Conservation (phyloP, 2,797 vertebrate genomes). For the Yasuhikotakia modesta region DNA sequence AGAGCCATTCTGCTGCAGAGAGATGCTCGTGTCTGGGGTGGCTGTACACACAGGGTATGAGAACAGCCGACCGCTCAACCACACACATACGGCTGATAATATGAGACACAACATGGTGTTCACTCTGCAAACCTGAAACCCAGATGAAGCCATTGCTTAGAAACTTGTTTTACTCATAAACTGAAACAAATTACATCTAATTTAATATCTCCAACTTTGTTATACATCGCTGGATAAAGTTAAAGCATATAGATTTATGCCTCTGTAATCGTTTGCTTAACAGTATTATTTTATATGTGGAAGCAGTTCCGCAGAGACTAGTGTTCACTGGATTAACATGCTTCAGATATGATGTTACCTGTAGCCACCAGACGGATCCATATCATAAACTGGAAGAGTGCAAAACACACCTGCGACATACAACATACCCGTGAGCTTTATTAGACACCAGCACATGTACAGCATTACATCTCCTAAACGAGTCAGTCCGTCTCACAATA, state of each 20-base stretch:
- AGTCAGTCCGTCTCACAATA: no score
- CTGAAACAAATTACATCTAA: no score
- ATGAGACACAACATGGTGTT: constrained; percentile 24
- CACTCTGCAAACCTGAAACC: not conserved
- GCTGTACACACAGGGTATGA: constrained; percentile 34
- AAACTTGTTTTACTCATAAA: no score
- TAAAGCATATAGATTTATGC: no score
- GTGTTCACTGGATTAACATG: not conserved
- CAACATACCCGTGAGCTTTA: not conserved
- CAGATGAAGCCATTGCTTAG: not conserved
- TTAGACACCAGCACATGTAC: no score
- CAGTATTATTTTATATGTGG: not conserved
- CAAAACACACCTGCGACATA: constrained; percentile 1
- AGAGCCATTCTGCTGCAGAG: not conserved
- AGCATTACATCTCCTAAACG: no score
- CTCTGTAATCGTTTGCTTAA: no score
- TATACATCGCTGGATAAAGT: no score
- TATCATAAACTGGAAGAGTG: not conserved
- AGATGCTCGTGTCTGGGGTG: not conserved
- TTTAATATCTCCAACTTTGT: no score
- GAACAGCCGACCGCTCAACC: constrained; percentile 11
- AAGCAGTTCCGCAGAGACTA: not conserved
- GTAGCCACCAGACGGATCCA: not conserved
- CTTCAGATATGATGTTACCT: not conserved
- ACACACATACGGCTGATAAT: constrained; percentile 29